Percentiles rank a stretch among this genome's conserved stretches.
Conservation (phyloP, 2,888 invertebrate species). For the Piscicola geometra region DNA sequence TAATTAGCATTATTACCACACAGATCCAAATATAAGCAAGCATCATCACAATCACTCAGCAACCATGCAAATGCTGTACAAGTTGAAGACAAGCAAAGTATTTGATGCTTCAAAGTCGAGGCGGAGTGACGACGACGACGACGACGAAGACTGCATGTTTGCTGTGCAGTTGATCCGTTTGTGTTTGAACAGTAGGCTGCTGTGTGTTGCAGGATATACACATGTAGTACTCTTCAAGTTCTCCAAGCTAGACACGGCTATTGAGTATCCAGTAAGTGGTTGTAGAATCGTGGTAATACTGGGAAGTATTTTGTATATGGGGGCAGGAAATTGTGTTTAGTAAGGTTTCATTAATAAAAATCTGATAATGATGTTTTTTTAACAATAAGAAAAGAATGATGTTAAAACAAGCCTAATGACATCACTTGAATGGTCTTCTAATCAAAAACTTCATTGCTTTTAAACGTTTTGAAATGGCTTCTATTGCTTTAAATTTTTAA, state of each 20-base stretch:
- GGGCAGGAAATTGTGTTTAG: neutral
- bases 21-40: no score
- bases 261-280: slow-evolving; percentile 53
- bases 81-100: slow-evolving; percentile 89
- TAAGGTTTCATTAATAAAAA: neutral
- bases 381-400: neutral
- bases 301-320: neutral
- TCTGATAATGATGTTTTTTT: neutral
- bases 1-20: no score
- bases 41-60: no score
- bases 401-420: no score
- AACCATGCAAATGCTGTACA: slow-evolving; percentile 90
- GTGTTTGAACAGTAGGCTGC: slow-evolving; percentile 83
- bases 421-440: no score
- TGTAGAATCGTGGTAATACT: no score
- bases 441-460: no score
- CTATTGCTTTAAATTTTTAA: no score
- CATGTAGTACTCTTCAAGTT: slow-evolving; percentile 94
- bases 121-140: slow-evolving; percentile 46
- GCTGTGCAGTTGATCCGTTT: slow-evolving; percentile 78
- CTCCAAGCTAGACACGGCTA: slow-evolving; percentile 77
- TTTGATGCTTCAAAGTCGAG: slow-evolving; percentile 67
- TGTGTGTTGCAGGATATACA: slow-evolving; percentile 84
- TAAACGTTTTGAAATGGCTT: no score
- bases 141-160: slow-evolving; percentile 74